These are phyloP conservation scores for Coilia nasus DNA, from an alignment of 2,797 vertebrate genomes.

Conservation along the genomic window DNA sequence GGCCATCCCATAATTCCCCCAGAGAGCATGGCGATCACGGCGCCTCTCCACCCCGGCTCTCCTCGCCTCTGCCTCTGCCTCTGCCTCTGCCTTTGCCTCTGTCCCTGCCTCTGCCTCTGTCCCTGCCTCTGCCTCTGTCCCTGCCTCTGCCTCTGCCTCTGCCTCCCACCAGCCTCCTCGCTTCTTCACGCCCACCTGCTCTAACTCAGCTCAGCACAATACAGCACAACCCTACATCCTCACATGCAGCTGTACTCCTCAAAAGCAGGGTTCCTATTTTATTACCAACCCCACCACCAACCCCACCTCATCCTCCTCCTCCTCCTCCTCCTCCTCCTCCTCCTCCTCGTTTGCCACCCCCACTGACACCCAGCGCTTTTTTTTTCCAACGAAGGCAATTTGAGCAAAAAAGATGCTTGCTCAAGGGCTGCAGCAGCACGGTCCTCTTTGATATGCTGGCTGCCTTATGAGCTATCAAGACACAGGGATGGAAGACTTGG, in stretches of 20 bases:
- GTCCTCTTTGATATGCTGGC: constrained; percentile 66
- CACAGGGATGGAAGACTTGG: constrained; percentile 38
- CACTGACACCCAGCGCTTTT: constrained; percentile 19
- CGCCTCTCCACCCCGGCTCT: constrained; percentile 51
- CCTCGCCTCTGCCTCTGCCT: constrained; percentile 20
- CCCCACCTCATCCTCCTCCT: constrained; percentile 25
- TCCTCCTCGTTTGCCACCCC: constrained; percentile 17
- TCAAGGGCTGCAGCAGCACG: constrained; percentile 64
- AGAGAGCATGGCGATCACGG: constrained; percentile 27
- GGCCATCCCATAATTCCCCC: constrained; percentile 54
- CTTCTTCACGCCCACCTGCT: neutral
- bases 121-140: neutral
- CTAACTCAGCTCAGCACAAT: neutral
- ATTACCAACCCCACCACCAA: constrained; percentile 23
- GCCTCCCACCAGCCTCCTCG: constrained; percentile 22
- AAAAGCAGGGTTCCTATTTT: constrained; percentile 5
- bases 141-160: neutral
- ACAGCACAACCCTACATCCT: neutral
- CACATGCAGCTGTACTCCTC: neutral
- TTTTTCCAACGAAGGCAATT: constrained; percentile 65
- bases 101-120: neutral
- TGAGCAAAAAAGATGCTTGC: constrained; percentile 67
- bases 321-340: constrained; percentile 14
- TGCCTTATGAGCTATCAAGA: constrained; percentile 72
- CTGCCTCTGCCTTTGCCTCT: neutral